These are phyloP conservation scores for Aplidium turbinatum DNA, from an alignment of 23 tunicate species.

Conservation along the genomic window DNA sequence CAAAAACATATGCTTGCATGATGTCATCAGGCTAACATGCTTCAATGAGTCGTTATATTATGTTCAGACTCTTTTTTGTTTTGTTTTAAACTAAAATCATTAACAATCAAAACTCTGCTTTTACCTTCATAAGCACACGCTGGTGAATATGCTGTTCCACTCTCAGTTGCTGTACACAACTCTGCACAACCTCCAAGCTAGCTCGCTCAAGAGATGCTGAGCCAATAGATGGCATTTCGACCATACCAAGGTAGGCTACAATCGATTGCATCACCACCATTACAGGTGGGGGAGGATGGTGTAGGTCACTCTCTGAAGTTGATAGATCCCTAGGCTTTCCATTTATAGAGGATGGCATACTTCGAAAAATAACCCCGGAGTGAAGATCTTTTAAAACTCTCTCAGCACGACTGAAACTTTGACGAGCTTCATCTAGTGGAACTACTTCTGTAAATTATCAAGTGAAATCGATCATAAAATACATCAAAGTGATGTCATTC, in stretches of 20 bases:
- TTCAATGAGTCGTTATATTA: too few relatives aligned
- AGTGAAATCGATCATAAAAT: too few relatives aligned
- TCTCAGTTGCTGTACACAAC: conserved; percentile 63
- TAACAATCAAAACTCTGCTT: neutral
- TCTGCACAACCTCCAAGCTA: conserved; percentile 47
- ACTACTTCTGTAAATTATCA: too few relatives aligned
- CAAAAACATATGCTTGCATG: too few relatives aligned
- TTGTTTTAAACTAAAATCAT: too few relatives aligned
- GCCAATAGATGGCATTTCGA: conserved; percentile 21
- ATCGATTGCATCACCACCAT: conserved; percentile 55
- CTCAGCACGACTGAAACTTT: conserved; percentile 45
- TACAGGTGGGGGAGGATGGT: conserved; percentile 1
- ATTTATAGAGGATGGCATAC: conserved; percentile 23
- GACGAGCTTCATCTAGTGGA: neutral
- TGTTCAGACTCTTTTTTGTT: too few relatives aligned
- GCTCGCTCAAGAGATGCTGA: conserved; percentile 2
- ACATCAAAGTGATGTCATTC: too few relatives aligned
- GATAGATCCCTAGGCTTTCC: neutral
- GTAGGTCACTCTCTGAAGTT: conserved; percentile 6
- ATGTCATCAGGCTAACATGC: too few relatives aligned
- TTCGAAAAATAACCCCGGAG: conserved; percentile 63
- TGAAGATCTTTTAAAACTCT: conserved; percentile 63
- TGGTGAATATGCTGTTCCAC: conserved; percentile 81
- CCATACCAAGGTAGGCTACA: conserved; percentile 79
- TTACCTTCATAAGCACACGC: conserved; percentile 69